These are phyloP conservation scores for Pollenia angustigena DNA, from an alignment of 2,888 invertebrate species.

Conservation along the genomic window DNA sequence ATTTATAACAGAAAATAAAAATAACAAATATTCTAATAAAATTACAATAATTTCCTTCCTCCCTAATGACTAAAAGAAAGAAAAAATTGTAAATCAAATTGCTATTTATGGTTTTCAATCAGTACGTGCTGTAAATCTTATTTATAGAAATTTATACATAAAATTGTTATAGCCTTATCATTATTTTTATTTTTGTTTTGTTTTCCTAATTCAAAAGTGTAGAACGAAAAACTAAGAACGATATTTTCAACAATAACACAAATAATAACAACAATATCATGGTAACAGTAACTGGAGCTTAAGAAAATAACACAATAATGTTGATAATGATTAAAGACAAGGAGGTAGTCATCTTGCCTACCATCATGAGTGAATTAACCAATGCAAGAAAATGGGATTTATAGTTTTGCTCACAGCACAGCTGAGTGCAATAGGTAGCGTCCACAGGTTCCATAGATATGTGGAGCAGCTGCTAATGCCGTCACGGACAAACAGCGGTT, in stretches of 20 bases:
- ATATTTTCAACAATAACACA: slow-evolving; percentile 3
- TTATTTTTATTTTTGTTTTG: background rate
- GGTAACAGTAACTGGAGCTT: slow-evolving; percentile 60
- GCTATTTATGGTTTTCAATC: background rate
- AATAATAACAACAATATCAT: slow-evolving; percentile 62
- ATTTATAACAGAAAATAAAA: background rate
- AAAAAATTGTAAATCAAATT: slow-evolving; percentile 1
- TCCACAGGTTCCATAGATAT: too few relatives aligned
- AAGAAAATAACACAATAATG: slow-evolving; percentile 14
- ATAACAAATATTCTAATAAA: background rate
- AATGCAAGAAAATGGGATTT: too few relatives aligned
- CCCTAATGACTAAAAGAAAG: slow-evolving; percentile 28
- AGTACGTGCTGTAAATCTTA: slow-evolving; percentile 19
- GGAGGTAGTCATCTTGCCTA: background rate
- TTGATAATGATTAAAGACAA: slow-evolving; percentile 5
- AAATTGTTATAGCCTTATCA: slow-evolving; percentile 49
- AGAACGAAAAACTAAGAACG: slow-evolving; percentile 14
- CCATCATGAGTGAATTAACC: too few relatives aligned
- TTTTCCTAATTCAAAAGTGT: slow-evolving; percentile 30
- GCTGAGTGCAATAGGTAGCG: too few relatives aligned
- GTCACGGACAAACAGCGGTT: too few relatives aligned
- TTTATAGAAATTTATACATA: slow-evolving; percentile 14
- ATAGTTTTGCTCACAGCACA: too few relatives aligned
- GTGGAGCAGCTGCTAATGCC: too few relatives aligned
- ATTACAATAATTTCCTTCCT: slow-evolving; percentile 33